Percentiles rank a stretch among this genome's conserved stretches.
These are phyloP conservation scores for Callipepla squamata DNA, from an alignment of 2,113 vertebrate species.

Conservation along the genomic window DNA sequence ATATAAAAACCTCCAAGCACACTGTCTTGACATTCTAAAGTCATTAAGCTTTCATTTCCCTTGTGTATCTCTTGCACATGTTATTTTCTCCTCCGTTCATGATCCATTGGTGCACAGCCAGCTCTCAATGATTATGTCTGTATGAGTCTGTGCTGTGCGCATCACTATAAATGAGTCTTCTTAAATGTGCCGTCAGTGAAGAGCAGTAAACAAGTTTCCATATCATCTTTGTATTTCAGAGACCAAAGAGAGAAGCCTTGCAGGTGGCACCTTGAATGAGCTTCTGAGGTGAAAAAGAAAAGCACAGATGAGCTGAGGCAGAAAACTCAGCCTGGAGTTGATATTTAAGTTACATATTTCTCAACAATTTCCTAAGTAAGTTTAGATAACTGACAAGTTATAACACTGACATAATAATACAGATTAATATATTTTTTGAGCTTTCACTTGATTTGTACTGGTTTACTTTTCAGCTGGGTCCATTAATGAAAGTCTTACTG, in stretches of 20 bases:
- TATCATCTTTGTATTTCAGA: neutral
- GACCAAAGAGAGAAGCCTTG: neutral
- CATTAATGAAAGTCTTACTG: neutral
- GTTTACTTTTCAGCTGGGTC: neutral
- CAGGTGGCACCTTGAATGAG: neutral
- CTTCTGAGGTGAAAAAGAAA: too few relatives aligned
- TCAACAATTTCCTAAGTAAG: neutral
- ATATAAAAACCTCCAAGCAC: neutral
- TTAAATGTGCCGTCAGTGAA: neutral
- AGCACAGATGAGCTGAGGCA: neutral
- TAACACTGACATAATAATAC: neutral
- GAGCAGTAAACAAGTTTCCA: neutral
- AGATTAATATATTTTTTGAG: neutral
- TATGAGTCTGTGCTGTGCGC: neutral
- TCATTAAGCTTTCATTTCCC: neutral
- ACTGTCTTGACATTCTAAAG: neutral
- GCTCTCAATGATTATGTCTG: neutral
- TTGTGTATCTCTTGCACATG: neutral
- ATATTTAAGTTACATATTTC: neutral
- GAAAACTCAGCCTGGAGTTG: neutral
- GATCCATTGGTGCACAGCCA: fast-evolving
- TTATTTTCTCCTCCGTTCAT: neutral
- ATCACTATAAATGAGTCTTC: neutral
- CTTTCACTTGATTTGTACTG: neutral
- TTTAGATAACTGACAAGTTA: neutral